phyloP scores from a whole-genome alignment of 53 echinoderm and acorn worm genomes.

The Pentamera pediparva region DNA sequence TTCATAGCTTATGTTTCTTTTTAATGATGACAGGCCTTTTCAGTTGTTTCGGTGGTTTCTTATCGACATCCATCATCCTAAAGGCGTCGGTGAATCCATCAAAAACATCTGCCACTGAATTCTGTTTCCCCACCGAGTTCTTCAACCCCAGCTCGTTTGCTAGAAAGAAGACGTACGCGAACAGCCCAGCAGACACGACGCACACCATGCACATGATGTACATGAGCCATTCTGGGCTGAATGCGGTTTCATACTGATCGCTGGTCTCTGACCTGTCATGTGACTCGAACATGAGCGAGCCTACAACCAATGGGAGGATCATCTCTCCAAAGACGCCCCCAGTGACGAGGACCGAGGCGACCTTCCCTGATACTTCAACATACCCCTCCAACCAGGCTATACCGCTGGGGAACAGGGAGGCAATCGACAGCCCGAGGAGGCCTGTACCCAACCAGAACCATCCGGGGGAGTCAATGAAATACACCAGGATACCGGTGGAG shows the following conservation, averaged over 20 bases:
- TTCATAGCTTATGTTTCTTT: slow-evolving; percentile 38
- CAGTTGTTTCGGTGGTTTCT: neutral
- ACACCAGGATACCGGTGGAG: slow-evolving; percentile 41
- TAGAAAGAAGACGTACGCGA: slow-evolving; percentile 46
- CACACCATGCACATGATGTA: slow-evolving; percentile 60
- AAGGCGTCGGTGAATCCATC: slow-evolving; percentile 41
- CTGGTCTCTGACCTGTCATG: neutral
- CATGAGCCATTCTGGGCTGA: slow-evolving; percentile 60
- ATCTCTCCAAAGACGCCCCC: slow-evolving; percentile 85
- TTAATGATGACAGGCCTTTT: slow-evolving; percentile 22
- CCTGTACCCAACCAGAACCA: slow-evolving; percentile 69
- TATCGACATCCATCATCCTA: slow-evolving; percentile 29
- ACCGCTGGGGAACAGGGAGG: slow-evolving; percentile 84
- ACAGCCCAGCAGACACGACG: slow-evolving; percentile 33
- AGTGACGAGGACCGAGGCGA: slow-evolving; percentile 63
- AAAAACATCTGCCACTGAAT: slow-evolving; percentile 39
- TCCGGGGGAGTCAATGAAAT: slow-evolving; percentile 29
- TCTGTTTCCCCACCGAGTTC: neutral
- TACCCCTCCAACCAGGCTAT: slow-evolving; percentile 86
- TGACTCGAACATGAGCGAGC: slow-evolving; percentile 37
- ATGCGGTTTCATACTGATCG: neutral
- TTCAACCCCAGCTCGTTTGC: slow-evolving; percentile 44
- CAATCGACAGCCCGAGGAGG: slow-evolving; percentile 71
- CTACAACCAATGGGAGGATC: slow-evolving; percentile 61
- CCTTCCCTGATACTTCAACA: slow-evolving; percentile 62